Evolutionary conservation across 1,140 invertebrate genomes (phyloP).

Genomic region (Drosophila santomea): DNA sequence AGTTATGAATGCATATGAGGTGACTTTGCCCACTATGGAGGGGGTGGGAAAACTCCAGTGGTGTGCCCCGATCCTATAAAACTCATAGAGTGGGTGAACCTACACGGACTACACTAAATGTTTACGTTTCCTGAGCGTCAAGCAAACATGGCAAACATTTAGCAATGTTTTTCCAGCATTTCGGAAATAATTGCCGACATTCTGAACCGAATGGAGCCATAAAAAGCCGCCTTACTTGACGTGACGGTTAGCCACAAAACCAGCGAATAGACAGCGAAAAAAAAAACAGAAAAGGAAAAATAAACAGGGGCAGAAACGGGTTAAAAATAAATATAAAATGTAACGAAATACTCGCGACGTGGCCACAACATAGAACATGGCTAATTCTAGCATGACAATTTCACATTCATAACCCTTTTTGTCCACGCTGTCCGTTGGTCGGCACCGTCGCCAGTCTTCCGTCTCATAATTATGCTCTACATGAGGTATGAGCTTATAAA

Average conservation of each 20-base stretch:
- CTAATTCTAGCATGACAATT: slow-evolving; percentile 85
- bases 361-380: slow-evolving; percentile 81
- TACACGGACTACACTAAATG: slow-evolving; percentile 69
- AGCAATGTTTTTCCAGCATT: slow-evolving; percentile 69
- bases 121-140: slow-evolving; percentile 79
- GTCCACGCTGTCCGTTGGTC: slow-evolving; percentile 50
- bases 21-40: slow-evolving; percentile 2
- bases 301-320: slow-evolving; percentile 3
- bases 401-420: slow-evolving; percentile 84
- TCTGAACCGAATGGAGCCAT: slow-evolving; percentile 59
- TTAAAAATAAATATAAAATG: slow-evolving; percentile 65
- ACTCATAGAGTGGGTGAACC: slow-evolving; percentile 15
- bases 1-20: slow-evolving; percentile 82
- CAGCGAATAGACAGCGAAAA: slow-evolving; percentile 10
- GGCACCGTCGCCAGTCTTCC: slow-evolving; percentile 58
- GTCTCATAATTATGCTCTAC: slow-evolving; percentile 74
- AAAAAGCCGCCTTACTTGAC: slow-evolving; percentile 65
- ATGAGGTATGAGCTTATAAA: background rate
- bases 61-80: background rate
- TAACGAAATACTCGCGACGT: slow-evolving; percentile 68
- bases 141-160: slow-evolving; percentile 71
- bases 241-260: slow-evolving; percentile 71
- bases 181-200: slow-evolving; percentile 74
- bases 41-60: background rate
- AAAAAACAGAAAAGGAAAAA: background rate